Conservation (phyloP, 1,140 invertebrate species). For the Hylaeus volcanicus region DNA sequence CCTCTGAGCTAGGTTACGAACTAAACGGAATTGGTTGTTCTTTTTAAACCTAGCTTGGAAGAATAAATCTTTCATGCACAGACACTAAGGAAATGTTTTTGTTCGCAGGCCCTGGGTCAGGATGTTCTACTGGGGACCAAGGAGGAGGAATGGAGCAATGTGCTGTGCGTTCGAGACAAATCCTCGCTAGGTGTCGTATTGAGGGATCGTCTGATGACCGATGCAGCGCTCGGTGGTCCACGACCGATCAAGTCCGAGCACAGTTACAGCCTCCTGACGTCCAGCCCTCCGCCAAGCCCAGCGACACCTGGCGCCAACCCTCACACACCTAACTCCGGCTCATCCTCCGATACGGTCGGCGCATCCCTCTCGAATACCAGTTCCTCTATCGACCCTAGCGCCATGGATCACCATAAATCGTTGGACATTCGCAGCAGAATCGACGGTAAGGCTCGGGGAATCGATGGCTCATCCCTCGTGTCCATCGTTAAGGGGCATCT, state of each 20-base stretch:
- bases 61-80: too few species aligned
- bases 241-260: conserved; percentile 92
- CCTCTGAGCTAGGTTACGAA: too few species aligned
- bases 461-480: too few species aligned
- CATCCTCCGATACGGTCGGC: conserved; percentile 43
- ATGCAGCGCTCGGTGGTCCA: conserved; percentile 88
- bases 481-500: too few species aligned
- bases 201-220: conserved; percentile 94
- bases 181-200: conserved; percentile 84
- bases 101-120: conserved; percentile 67
- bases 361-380: conserved; percentile 38
- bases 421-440: conserved; percentile 68
- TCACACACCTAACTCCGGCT: conserved; percentile 58
- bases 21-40: too few species aligned
- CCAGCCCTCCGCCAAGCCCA: conserved; percentile 84
- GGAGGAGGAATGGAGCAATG: conserved; percentile 76
- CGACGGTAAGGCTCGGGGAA: conserved; percentile 62
- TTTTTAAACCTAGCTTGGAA: too few species aligned
- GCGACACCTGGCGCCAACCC: conserved; percentile 70
- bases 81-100: background rate
- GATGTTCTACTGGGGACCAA: conserved; percentile 70
- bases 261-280: conserved; percentile 86
- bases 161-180: conserved; percentile 62
- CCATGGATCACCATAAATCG: conserved; percentile 64
- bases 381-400: conserved; percentile 58